These are phyloP conservation scores for Drosophila niveifrons DNA, from an alignment of 2,888 invertebrate genomes.

Conservation along the genomic window DNA sequence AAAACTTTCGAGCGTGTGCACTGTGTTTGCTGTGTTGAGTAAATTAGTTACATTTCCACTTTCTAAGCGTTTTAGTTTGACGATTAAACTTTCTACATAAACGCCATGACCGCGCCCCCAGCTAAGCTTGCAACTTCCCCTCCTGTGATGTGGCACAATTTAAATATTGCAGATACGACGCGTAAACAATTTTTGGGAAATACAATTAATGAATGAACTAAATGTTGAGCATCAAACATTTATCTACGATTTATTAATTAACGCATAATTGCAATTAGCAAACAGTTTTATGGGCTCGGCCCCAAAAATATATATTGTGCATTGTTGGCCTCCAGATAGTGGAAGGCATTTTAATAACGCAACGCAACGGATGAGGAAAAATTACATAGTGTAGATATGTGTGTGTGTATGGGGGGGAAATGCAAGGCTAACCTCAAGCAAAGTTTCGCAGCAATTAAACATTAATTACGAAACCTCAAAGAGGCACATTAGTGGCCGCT, in stretches of 20 bases:
- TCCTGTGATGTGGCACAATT: no score
- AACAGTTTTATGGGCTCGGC: conserved; percentile 3
- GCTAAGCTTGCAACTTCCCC: conserved; percentile 16
- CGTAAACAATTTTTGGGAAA: background rate
- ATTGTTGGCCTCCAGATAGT: conserved; percentile 31
- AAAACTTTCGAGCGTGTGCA: conserved; percentile 55
- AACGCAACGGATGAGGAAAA: conserved; percentile 10
- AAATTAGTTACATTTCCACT: conserved; percentile 74
- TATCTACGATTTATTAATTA: conserved; percentile 10
- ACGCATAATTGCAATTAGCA: conserved; percentile 4
- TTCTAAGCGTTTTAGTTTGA: conserved; percentile 80
- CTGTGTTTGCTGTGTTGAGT: conserved; percentile 44
- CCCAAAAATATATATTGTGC: conserved; percentile 5
- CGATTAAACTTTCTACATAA: conserved; percentile 76
- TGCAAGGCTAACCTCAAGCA: conserved; percentile 55
- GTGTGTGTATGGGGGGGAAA: conserved; percentile 11
- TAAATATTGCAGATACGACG: conserved; percentile 49
- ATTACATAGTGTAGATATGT: conserved; percentile 20
- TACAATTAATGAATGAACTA: background rate
- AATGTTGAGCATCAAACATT: background rate
- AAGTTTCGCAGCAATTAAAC: conserved; percentile 69
- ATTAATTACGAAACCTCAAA: conserved; percentile 73
- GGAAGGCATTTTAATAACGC: conserved; percentile 21
- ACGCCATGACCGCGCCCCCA: conserved; percentile 67
- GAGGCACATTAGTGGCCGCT: conserved; percentile 74